These are phyloP conservation scores for Xenopus laevis DNA, from an alignment of 2,113 vertebrate species.

Conservation along the genomic window DNA sequence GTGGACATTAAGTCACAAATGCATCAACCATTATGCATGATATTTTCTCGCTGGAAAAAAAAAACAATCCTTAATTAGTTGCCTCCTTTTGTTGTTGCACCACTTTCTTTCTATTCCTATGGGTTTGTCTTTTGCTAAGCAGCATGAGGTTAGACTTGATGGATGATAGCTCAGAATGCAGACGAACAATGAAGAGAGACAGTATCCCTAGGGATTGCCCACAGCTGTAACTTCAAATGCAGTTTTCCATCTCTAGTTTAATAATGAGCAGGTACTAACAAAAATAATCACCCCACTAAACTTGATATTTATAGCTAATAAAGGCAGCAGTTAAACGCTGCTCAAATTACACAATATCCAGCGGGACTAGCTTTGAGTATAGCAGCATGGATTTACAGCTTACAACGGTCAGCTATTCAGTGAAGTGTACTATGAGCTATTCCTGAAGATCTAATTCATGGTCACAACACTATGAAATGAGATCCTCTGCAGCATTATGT, in stretches of 20 bases:
- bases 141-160: constrained; percentile 58
- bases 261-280: constrained; percentile 36
- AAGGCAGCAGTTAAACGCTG: not conserved
- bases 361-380: not conserved
- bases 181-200: constrained; percentile 58
- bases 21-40: constrained; percentile 51
- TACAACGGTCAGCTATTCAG: not conserved
- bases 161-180: constrained; percentile 58
- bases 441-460: not conserved
- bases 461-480: not conserved
- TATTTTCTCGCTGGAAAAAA: constrained; percentile 55
- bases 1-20: constrained; percentile 53
- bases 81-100: constrained; percentile 55
- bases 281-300: constrained; percentile 28
- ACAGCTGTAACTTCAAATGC: constrained; percentile 53
- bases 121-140: constrained; percentile 55
- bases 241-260: constrained; percentile 49
- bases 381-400: not conserved
- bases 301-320: not conserved
- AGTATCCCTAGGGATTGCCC: constrained; percentile 55
- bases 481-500: not conserved
- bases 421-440: not conserved
- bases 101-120: constrained; percentile 53
- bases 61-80: constrained; percentile 52
- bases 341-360: not conserved